A percentile compares a stretch with the other conserved stretches of the same genome.
phyloP scores from a whole-genome alignment of 2,888 invertebrate species.

The Yponomeuta sedellus region DNA sequence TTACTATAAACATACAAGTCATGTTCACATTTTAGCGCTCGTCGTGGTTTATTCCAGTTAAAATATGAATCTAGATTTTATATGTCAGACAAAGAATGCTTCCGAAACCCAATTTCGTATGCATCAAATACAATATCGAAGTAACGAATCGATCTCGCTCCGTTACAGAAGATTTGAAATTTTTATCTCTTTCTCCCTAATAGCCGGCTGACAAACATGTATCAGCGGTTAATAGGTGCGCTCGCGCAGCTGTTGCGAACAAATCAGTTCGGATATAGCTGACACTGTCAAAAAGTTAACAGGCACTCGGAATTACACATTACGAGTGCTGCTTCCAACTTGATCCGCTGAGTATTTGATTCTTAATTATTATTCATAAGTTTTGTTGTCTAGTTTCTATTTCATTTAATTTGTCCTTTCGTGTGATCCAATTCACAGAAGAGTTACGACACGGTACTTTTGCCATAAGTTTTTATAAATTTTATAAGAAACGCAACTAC shows the following conservation, averaged over 20 bases:
- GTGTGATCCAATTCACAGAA: too few species aligned
- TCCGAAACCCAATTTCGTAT: conserved; percentile 24
- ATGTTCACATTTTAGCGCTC: too few species aligned
- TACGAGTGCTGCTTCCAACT: conserved; percentile 10
- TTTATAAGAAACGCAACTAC: too few species aligned
- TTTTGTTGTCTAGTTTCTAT: too few species aligned
- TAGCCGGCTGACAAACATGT: conserved; percentile 77
- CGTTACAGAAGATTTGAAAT: conserved; percentile 58
- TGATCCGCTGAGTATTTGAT: conserved; percentile 4
- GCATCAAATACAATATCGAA: conserved; percentile 62
- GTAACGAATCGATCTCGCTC: conserved; percentile 71
- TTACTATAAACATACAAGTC: too few species aligned
- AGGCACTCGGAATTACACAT: conserved; percentile 44
- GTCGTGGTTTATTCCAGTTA: too few species aligned
- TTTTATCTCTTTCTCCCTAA: conserved; percentile 73
- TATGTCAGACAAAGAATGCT: too few species aligned
- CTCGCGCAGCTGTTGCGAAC: conserved; percentile 74
- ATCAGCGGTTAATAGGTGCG: conserved; percentile 77
- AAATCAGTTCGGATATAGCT: conserved; percentile 76
- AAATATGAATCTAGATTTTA: too few species aligned
- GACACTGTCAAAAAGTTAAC: conserved; percentile 73
- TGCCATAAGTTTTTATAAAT: too few species aligned
- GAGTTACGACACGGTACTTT: too few species aligned
- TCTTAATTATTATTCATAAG: not conserved
- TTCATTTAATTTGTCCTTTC: too few species aligned